Base-by-base conservation (phyloP, 1,140 invertebrate genomes). In the Hetaerina americana region DNA sequence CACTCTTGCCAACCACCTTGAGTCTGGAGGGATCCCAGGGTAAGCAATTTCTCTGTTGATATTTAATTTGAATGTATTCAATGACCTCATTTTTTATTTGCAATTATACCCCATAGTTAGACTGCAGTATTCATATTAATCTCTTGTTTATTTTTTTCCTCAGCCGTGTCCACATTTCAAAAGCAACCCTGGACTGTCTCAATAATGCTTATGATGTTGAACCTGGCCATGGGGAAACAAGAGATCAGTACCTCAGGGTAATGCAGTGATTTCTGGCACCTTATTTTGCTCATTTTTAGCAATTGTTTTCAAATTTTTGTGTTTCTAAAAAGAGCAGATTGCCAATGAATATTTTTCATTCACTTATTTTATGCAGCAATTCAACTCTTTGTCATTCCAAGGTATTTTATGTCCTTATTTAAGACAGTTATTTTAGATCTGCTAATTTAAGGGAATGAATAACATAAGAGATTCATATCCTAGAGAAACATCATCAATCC, bases 1-100 rank as follows among this genome's bases (percentile, higher is more conserved):
- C 76, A 97, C 94, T 6, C 82, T 98, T 71, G 96, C 96, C n/a
- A 98, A 98, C 83, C 93, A 95, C 78, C 92, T 99, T 87, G 96
- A 99, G 84, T 94, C 94, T 72, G 94, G 94, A 10, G 96, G 96
- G 8, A 88, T 95, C 75, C 93, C 95, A 12, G 96, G 95, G 90
- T 93, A 87, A 82, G 79, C 68, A 71, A 25, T 68, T 5, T 26
- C 66, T n/a, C 10, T 57, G 15, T 10, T 5, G 26, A 25, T 24
- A 5, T 25, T 68, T 25, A 6, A 1, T 5, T 12, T 18, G 10
- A 10, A 57, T 18, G n/a, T 26, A 68, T 70, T 57, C 22, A 24
- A 68, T 72, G 73, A 72, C 68, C 70, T 74, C n/a, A 68, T 40
- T 67, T 29, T 1, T 74, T 15, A 66, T 31, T 72, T 69, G 27